phyloP scores from a whole-genome alignment of 2,888 invertebrate species.

The Aspidapion aeneum region DNA sequence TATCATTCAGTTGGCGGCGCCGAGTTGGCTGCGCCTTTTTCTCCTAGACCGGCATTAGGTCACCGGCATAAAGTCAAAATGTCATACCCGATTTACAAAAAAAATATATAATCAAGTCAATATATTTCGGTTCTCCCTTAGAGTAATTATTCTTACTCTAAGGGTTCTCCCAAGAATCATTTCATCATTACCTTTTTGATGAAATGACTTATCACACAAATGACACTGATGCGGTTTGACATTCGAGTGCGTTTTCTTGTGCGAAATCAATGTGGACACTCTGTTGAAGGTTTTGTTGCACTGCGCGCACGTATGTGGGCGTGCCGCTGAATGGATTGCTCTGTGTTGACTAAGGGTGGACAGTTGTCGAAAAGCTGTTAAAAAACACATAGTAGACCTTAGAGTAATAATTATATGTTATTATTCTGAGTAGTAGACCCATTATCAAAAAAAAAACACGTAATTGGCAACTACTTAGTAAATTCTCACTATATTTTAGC shows the following conservation, averaged over 20 bases:
- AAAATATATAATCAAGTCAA: too few relatives aligned
- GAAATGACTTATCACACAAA: conserved; percentile 73
- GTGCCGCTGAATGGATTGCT: conserved; percentile 73
- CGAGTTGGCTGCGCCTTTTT: too few relatives aligned
- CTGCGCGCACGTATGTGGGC: conserved; percentile 70
- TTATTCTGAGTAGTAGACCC: not conserved
- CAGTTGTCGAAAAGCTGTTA: conserved; percentile 62
- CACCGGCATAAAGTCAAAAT: too few relatives aligned
- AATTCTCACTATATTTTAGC: too few relatives aligned
- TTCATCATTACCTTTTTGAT: conserved; percentile 78
- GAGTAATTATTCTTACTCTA: too few relatives aligned
- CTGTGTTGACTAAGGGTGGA: conserved; percentile 73
- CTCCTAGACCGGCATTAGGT: too few relatives aligned
- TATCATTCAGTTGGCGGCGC: too few relatives aligned
- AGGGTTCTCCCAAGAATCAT: too few relatives aligned
- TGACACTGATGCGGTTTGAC: conserved; percentile 71
- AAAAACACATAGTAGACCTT: conserved; percentile 11
- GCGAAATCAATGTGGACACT: conserved; percentile 76
- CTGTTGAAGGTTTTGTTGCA: conserved; percentile 77
- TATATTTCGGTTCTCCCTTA: too few relatives aligned
- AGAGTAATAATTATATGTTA: conserved; percentile 1
- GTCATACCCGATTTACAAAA: too few relatives aligned
- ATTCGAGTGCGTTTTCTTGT: conserved; percentile 72
- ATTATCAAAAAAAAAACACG: not conserved
- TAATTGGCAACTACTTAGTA: too few relatives aligned